Base-by-base conservation (phyloP, 2,113 vertebrate genomes). In the Alligator sinensis region DNA sequence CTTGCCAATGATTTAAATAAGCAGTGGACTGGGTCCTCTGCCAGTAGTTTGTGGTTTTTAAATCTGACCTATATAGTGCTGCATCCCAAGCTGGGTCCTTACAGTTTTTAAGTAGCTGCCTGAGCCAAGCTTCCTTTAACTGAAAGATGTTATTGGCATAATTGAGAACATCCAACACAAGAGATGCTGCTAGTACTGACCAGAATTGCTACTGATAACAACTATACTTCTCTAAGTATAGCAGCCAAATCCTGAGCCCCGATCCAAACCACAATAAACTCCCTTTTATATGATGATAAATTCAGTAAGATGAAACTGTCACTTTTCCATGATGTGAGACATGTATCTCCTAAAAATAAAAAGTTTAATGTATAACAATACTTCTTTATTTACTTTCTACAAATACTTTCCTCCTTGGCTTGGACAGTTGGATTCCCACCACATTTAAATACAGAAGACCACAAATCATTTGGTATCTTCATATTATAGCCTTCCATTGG, bases 141-240 rank as follows among this genome's bases (percentile, higher is more conserved):
- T 7, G 58, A 22, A 2, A 9, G 60, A 30, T 4, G 19, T 12
- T 27, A 4, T 3, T 11, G n/a, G 54, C 27, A 34, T 55, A 15
- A 28, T 4, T 34, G 77, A 28, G 80, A 82, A 2, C 11, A 2
- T 3, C 30, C 34, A 27, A 3, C 22, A 30, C 18, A 9, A 70
- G 30, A 30, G n/a, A 11, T 63, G 68, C 30, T 70, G 28, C 12
- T 22, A 34, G 77, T 11, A 60, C n/a, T 19, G n/a, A 57, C 19
- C 21, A 16, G 34, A 11, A 0, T 8, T n/a, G 83, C 22, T 66
- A 12, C 17, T 9, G 16, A 61, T 70, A 61, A 62, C 19, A 14
- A 6, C 16, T n/a, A 2, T 0, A 15, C 2, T 30, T 3, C n/a
- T 60, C 54, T 2, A 0, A 22, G 55, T 2, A 54, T 63, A 6